Evolutionary conservation across 2,113 vertebrate species (phyloP), one percentile per base, ranked within the genome.

Genomic region (Labeo catla): DNA sequence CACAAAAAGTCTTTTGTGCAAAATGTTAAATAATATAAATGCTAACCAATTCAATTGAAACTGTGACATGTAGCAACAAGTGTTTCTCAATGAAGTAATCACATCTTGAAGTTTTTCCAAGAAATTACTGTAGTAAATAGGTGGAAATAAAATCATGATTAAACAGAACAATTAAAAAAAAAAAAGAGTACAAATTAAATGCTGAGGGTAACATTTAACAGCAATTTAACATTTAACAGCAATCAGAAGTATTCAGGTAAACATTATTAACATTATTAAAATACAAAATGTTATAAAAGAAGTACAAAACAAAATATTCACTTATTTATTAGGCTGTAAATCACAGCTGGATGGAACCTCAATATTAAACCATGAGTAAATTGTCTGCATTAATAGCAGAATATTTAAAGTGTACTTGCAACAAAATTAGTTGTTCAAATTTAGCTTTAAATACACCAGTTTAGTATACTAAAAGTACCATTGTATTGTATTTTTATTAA

Each of bases 21-120:
- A 72, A 72, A 70, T 5, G 66, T 39, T 70, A 9, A 72, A 72
- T 72, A 10, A 72, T 72, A 66, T 70, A 49, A 76, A 77, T 77
- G 49, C 23, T 36, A 34, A 77, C 49, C 19, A 15, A 77, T 54
- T 77, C 23, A 15, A 36, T 54, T 54, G 8, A 23, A 9, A 16
- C n/a, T 12, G 19, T 76, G 49, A 4, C 47, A 73, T 47, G 10
- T 73, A 6, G 43, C 39, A 21, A 23, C 5, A 47, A n/a, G 49
- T 15, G 23, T 36, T 77, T 36, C 4, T 52, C 1, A 23, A 34
- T 50, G 13, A 76, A 13, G 2, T 52, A 52, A 76, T 50, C 12
- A 16, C 23, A 76, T 77, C 74, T 77, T 54, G 21, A 74, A 6
- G 6, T 74, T 49, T 74, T 52, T 77, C 23, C 4, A 54, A 77